Base-by-base conservation (phyloP, 2,797 vertebrate species). In the Tarsius wallacei region DNA sequence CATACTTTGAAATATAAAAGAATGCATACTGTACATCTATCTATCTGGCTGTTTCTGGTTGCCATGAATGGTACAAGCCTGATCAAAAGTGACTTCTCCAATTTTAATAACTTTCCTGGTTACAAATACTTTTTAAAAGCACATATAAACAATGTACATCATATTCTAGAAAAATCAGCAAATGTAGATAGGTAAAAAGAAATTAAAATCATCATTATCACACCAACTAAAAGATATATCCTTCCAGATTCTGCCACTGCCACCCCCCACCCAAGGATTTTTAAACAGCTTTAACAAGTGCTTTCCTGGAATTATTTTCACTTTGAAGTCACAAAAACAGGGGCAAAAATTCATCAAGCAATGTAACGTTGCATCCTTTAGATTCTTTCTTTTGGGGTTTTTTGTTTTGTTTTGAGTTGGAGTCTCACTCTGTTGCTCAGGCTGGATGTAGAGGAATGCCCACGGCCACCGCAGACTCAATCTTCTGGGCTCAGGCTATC, bases 91-190 rank as follows among this genome's bases (percentile, higher is more conserved):
- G 66, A 96, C 81, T 73, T 88, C 42, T 74, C 74, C 24, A 76
- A 68, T 86, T 88, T 95, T 87, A 87, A 63, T 55, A 96, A 66
- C 17, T 85, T 64, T 36, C 73, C 19, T 80, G 9, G 89, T 89
- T 63, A 84, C 88, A 93, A 74, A 74, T 81, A 59, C 7, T 51
- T 90, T 53, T 17, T 14, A 55, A 64, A 89, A 90, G 47, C 53
- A 89, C 13, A 68, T 55, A 55, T 47, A 55, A 36, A 24, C 31
- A 91, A 36, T 76, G n/a, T 1, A 64, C 1, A 70, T 12, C 71
- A 3, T 57, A 76, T 55, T 83, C 49, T 7, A 82, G n/a, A 77
- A 82, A 92, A 87, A 71, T 13, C 28, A 71, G 49, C 47, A 74
- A 93, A 86, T 28, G 49, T 0, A 28, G 21, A 42, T 68, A 81